These are phyloP conservation scores for Mongoloraphidia duomilia DNA, from an alignment of 2,888 invertebrate species.

Conservation along the genomic window DNA sequence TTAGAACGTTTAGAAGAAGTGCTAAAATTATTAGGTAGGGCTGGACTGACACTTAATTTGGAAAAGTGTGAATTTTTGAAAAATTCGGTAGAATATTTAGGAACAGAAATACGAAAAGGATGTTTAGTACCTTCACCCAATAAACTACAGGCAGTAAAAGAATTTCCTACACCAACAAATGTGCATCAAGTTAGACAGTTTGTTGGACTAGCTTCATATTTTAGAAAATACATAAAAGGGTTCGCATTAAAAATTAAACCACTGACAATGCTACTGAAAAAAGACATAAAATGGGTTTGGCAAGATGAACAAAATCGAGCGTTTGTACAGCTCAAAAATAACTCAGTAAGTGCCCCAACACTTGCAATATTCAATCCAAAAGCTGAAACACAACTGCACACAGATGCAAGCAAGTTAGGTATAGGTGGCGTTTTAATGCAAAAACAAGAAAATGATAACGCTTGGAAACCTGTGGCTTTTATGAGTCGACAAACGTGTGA, in stretches of 20 bases:
- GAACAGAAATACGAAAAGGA: slow-evolving; percentile 10
- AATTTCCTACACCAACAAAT: slow-evolving; percentile 14
- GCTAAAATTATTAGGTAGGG: slow-evolving; percentile 5
- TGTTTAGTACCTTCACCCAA: slow-evolving; percentile 10
- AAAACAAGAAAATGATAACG: slow-evolving; percentile 5
- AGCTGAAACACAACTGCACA: neutral
- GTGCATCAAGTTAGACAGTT: slow-evolving; percentile 14
- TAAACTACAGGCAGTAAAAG: slow-evolving; percentile 12
- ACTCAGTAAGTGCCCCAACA: slow-evolving; percentile 7
- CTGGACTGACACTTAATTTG: too few species aligned
- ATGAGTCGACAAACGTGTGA: slow-evolving; percentile 3
- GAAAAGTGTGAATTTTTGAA: slow-evolving; percentile 11
- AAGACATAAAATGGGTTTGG: slow-evolving; percentile 1
- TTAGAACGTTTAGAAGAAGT: slow-evolving; percentile 8
- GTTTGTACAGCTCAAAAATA: slow-evolving; percentile 2
- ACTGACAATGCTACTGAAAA: slow-evolving; percentile 7
- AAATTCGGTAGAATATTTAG: slow-evolving; percentile 12
- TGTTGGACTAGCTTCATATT: slow-evolving; percentile 15
- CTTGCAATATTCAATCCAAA: slow-evolving; percentile 3
- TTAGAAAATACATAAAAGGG: slow-evolving; percentile 14
- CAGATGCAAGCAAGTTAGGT: slow-evolving; percentile 1
- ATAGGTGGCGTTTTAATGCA: slow-evolving; percentile 2
- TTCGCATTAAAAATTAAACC: slow-evolving; percentile 13
- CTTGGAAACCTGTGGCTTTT: slow-evolving; percentile 3
- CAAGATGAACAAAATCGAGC: slow-evolving; percentile 2